Base-by-base conservation (phyloP, 1,140 invertebrate species). In the Atta colombica region DNA sequence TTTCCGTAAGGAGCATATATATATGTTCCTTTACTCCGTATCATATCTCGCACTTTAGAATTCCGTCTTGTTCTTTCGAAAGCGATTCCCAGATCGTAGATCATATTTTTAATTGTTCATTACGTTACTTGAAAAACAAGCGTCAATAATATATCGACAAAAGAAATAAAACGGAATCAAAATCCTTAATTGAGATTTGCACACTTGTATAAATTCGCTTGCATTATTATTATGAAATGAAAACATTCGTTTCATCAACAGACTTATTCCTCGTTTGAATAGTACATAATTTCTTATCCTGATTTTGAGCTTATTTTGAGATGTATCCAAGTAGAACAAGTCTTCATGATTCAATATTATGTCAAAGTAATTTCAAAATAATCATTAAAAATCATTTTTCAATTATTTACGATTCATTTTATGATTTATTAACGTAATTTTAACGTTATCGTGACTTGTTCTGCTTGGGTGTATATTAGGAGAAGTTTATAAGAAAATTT, bases 1-100 rank as follows among this genome's bases (percentile, higher is more conserved):
- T 55, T 84, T 63, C 80, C 10, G 39, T 49, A 84, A 84, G 69
- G 39, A 49, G 18, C 55, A 72, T 55, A 53, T 6, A 31, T 31
- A 31, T 31, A 31, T 6, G n/a, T 65, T 71, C n/a, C 31, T 61
- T 21, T 45, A 51, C 28, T 74, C 16, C 28, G 18, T 51, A 45
- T 45, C 10, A 45, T 45, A 84, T 51, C 69, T 61, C 25, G 39
- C 21, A 14, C 14, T 63, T 63, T 63, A n/a, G 10, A 74, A 16
- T 74, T 18, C 28, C 45, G 31, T n/a, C 39, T 84, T 71, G 5
- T 71, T 74, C 35, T 61, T 18, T 5, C 25, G 25, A 25, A 60
- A 31, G 18, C n/a, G n/a, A 71, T 4, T 35, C 14, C 10, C 45
- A n/a, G 2, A 12, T 35, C 51, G 7, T 25, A 31, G 3, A 55